Percentiles rank a stretch among this genome's conserved stretches.
These are phyloP conservation scores for Mythimna vitellina DNA, from an alignment of 2,888 invertebrate genomes.

Conservation along the genomic window DNA sequence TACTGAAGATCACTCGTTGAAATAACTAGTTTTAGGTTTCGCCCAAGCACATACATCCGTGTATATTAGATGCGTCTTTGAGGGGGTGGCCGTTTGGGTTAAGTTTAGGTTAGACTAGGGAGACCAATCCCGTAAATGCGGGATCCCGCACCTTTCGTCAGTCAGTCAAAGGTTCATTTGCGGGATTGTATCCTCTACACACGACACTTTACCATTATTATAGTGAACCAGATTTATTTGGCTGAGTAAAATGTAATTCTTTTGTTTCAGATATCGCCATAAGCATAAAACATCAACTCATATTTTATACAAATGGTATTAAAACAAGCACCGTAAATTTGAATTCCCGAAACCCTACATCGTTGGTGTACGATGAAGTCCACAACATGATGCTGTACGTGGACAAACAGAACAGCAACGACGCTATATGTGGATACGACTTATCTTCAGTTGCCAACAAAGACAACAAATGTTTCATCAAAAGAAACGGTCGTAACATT, in stretches of 20 bases:
- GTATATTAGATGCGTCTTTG: too few species aligned
- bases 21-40: too few species aligned
- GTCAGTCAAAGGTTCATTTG: too few species aligned
- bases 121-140: too few species aligned
- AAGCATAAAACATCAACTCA: conserved; percentile 92
- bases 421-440: conserved; percentile 92
- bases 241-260: conserved; percentile 11
- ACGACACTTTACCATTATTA: too few species aligned
- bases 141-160: too few species aligned
- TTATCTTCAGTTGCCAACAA: conserved; percentile 70
- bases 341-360: conserved; percentile 83
- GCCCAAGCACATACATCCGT: too few species aligned
- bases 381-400: conserved; percentile 92
- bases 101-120: too few species aligned
- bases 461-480: conserved; percentile 83
- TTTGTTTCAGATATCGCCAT: conserved; percentile 94
- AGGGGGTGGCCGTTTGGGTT: too few species aligned
- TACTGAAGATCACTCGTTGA: too few species aligned
- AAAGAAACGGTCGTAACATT: conserved; percentile 86
- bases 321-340: conserved; percentile 63
- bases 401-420: conserved; percentile 91
- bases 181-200: too few species aligned
- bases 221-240: background rate
- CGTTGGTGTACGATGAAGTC: conserved; percentile 93
- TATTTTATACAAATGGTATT: conserved; percentile 89